These are phyloP conservation scores for Ophiothrix spiculata DNA, from an alignment of 35 echinoderm and acorn worm genomes.

Conservation along the genomic window DNA sequence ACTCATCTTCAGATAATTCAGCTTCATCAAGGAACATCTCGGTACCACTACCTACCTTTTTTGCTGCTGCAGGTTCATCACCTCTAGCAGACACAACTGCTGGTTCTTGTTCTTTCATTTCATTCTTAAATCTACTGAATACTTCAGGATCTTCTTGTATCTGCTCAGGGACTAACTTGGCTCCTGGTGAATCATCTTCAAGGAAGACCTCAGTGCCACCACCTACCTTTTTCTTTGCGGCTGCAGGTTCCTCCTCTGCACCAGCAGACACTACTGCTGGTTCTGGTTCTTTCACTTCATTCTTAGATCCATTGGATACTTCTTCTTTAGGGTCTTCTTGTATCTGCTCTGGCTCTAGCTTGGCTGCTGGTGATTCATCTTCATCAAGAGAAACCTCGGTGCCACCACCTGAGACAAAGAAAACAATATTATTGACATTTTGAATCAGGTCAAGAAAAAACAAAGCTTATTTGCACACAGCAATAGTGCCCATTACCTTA, in stretches of 20 bases:
- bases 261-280: background rate
- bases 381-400: conserved; percentile 59
- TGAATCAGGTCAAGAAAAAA: background rate
- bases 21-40: too few relatives aligned
- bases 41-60: too few relatives aligned
- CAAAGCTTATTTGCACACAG: background rate
- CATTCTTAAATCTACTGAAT: background rate
- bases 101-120: background rate
- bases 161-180: conserved; percentile 34
- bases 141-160: background rate
- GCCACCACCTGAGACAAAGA: conserved; percentile 38
- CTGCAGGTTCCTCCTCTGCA: too few relatives aligned
- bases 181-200: conserved; percentile 33
- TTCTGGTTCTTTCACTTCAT: conserved; percentile 1
- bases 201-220: conserved; percentile 59
- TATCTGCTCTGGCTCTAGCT: conserved; percentile 37
- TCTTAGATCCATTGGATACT: background rate
- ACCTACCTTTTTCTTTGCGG: conserved; percentile 19
- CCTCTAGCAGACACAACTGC: background rate
- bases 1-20: too few relatives aligned
- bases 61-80: too few relatives aligned
- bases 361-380: conserved; percentile 19
- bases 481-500: background rate
- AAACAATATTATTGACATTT: background rate
- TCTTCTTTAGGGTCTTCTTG: background rate